phyloP scores from a whole-genome alignment of 2,888 invertebrate species.

The Yponomeuta cagnagella region DNA sequence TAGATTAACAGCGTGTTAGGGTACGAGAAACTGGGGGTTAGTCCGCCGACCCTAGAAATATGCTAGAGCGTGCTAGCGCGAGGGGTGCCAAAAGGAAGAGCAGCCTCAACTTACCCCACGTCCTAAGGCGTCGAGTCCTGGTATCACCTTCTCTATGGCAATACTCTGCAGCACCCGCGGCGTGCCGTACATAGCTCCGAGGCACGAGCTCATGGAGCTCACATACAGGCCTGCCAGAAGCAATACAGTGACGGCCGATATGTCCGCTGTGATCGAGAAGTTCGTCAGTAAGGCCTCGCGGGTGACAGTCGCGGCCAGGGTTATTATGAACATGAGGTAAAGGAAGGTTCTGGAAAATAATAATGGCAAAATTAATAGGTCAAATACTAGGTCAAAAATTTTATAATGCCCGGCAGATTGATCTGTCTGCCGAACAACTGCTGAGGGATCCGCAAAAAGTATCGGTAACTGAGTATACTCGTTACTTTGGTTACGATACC shows the following conservation, averaged over 20 bases:
- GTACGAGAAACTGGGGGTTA: too few relatives aligned
- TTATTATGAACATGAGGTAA: constrained; percentile 92
- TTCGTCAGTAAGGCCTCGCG: constrained; percentile 82
- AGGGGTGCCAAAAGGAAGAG: not conserved
- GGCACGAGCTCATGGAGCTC: constrained; percentile 95
- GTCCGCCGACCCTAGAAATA: too few relatives aligned
- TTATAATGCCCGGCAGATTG: too few relatives aligned
- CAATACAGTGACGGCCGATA: constrained; percentile 87
- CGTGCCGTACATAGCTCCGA: constrained; percentile 97
- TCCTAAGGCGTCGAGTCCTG: constrained; percentile 88
- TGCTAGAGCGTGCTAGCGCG: too few relatives aligned
- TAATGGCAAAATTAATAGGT: too few relatives aligned
- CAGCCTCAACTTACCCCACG: constrained; percentile 83
- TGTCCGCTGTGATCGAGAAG: constrained; percentile 94
- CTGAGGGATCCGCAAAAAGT: too few relatives aligned
- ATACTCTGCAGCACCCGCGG: constrained; percentile 96
- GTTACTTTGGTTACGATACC: too few relatives aligned
- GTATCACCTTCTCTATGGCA: constrained; percentile 96
- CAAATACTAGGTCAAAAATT: too few relatives aligned
- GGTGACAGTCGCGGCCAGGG: constrained; percentile 91
- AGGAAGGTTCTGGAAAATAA: constrained; percentile 82
- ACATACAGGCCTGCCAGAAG: constrained; percentile 95
- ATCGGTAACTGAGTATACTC: too few relatives aligned
- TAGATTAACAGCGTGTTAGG: too few relatives aligned
- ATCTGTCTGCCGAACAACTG: too few relatives aligned